A percentile compares a stretch with the other conserved stretches of the same genome.
These are phyloP conservation scores for Drosophila picticornis DNA, from an alignment of 2,888 invertebrate species.

Conservation along the genomic window DNA sequence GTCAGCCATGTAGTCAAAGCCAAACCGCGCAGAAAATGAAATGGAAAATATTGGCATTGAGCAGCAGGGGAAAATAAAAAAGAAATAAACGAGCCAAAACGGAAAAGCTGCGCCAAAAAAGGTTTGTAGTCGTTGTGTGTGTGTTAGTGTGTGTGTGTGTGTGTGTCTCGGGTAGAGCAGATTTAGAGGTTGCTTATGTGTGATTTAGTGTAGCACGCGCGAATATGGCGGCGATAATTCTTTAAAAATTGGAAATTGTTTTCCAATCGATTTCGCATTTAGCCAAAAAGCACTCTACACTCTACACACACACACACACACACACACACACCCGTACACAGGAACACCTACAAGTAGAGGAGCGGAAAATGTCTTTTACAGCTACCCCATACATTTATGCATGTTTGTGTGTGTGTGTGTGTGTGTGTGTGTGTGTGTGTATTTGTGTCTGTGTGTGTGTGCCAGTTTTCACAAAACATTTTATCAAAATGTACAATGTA, in stretches of 20 bases:
- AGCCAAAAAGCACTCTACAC: slow-evolving; percentile 80
- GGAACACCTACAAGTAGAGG: slow-evolving; percentile 37
- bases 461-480: slow-evolving; percentile 55
- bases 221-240: slow-evolving; percentile 85
- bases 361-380: slow-evolving; percentile 61
- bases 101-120: slow-evolving; percentile 33
- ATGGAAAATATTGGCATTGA: slow-evolving; percentile 75
- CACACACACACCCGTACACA: slow-evolving; percentile 3
- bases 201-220: slow-evolving; percentile 85
- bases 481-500: slow-evolving; percentile 63
- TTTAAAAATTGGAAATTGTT: slow-evolving; percentile 85
- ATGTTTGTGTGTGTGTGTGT: background rate
- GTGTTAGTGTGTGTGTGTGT: slow-evolving; percentile 30
- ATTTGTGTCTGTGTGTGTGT: slow-evolving; percentile 18
- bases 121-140: slow-evolving; percentile 21
- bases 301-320: slow-evolving; percentile 26
- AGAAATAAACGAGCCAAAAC: slow-evolving; percentile 75
- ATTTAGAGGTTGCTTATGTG: slow-evolving; percentile 85
- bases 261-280: slow-evolving; percentile 85
- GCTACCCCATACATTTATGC: slow-evolving; percentile 15
- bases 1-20: slow-evolving; percentile 73
- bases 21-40: slow-evolving; percentile 80
- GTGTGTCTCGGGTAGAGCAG: slow-evolving; percentile 77
- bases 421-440: slow-evolving; percentile 1
- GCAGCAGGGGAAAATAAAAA: slow-evolving; percentile 71